phyloP scores from a whole-genome alignment of 2,797 vertebrate genomes.

The Acropternis orthonyx region DNA sequence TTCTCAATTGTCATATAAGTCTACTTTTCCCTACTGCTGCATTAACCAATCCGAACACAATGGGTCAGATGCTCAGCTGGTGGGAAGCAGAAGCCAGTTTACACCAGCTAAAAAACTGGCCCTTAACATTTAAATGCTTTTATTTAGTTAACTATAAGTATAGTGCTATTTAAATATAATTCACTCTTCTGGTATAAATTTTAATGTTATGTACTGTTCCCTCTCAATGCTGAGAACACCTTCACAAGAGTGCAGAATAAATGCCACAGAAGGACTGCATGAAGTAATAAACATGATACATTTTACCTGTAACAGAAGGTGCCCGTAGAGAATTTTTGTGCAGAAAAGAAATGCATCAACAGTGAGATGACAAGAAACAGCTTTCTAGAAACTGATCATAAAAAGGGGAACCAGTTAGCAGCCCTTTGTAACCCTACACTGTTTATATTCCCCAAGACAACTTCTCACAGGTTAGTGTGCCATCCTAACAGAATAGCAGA shows the following conservation, averaged over 20 bases:
- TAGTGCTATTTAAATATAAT: neutral
- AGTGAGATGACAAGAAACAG: neutral
- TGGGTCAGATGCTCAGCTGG: neutral
- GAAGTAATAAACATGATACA: constrained; percentile 11
- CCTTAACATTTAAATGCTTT: neutral
- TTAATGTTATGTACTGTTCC: neutral
- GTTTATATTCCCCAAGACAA: constrained; percentile 19
- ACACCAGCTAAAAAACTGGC: neutral
- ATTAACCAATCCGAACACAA: constrained; percentile 51
- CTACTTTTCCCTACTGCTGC: constrained; percentile 36
- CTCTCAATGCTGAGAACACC: neutral
- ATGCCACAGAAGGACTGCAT: neutral
- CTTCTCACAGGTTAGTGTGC: neutral
- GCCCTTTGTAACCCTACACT: neutral
- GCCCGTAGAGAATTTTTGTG: neutral
- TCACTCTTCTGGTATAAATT: neutral
- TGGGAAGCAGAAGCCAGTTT: neutral
- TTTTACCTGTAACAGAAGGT: neutral
- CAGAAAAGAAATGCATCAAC: neutral
- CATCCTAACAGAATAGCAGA: neutral
- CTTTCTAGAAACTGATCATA: neutral
- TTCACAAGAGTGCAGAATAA: neutral
- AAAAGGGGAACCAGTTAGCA: constrained; percentile 6
- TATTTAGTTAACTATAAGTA: neutral
- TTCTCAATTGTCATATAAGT: constrained; percentile 60